Percentiles rank a stretch among this genome's conserved stretches.
These are phyloP conservation scores for Characodon lateralis DNA, from an alignment of 2,797 vertebrate genomes.

Conservation along the genomic window DNA sequence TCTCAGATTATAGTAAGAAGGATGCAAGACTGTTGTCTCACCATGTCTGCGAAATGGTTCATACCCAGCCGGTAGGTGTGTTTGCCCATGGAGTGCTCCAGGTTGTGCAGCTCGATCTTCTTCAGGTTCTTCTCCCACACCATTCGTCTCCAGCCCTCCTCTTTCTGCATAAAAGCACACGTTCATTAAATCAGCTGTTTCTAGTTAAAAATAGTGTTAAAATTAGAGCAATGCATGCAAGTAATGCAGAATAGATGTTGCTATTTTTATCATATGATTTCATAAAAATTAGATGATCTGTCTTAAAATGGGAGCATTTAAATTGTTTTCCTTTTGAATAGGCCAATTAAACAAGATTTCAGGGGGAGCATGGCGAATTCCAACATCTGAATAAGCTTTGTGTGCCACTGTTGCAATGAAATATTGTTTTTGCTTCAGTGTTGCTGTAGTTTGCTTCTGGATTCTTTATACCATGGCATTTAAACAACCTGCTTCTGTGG, in stretches of 20 bases:
- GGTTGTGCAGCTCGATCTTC: slow-evolving; percentile 91
- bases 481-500: too few relatives aligned
- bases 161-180: slow-evolving; percentile 74
- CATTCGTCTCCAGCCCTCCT: slow-evolving; percentile 90
- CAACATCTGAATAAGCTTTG: neutral
- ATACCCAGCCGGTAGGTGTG: slow-evolving; percentile 88
- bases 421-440: neutral
- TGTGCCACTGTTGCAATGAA: neutral
- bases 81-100: slow-evolving; percentile 87
- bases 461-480: too few relatives aligned
- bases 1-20: neutral
- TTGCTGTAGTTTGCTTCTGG: neutral
- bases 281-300: neutral
- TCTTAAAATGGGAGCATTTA: neutral
- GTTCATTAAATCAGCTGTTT: neutral
- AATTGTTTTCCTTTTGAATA: neutral
- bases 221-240: neutral
- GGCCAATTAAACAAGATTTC: neutral
- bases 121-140: slow-evolving; percentile 95
- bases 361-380: neutral
- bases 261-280: neutral
- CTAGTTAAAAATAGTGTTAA: neutral
- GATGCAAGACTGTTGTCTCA: slow-evolving; percentile 46
- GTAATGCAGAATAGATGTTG: neutral
- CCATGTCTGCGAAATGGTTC: slow-evolving; percentile 98